Conservation (phyloP, 1,140 invertebrate genomes). For the Anastatus disparis region DNA sequence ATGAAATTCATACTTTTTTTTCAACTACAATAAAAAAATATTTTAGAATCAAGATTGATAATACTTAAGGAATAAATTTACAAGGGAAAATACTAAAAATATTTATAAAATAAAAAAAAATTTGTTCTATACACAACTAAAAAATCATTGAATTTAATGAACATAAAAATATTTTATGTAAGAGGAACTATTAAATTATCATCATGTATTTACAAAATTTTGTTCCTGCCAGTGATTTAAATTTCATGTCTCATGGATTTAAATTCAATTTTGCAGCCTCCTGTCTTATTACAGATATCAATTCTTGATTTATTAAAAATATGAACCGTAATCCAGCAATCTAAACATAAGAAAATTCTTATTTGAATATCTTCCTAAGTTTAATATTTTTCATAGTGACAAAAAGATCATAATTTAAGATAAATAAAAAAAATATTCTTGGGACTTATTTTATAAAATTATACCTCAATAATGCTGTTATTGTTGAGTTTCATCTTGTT, state of each 20-base stretch:
- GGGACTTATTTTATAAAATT: too few relatives aligned
- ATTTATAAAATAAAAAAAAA: background rate
- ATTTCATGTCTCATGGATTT: constrained; percentile 52
- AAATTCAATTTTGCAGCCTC: constrained; percentile 81
- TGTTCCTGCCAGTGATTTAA: background rate
- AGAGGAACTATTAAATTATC: constrained; percentile 6
- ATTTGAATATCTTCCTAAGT: too few relatives aligned
- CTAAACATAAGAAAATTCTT: constrained; percentile 64
- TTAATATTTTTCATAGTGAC: background rate
- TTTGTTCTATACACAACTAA: background rate
- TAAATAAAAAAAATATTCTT: constrained; percentile 1
- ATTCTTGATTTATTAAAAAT: constrained; percentile 92
- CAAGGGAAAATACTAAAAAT: background rate
- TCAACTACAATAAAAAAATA: background rate
- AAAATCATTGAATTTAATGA: background rate
- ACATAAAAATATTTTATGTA: background rate
- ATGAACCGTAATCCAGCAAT: constrained; percentile 91
- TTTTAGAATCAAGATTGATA: background rate
- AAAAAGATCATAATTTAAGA: background rate
- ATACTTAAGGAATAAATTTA: background rate
- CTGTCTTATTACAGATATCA: constrained; percentile 85
- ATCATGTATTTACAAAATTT: constrained; percentile 14
- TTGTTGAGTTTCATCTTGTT: constrained; percentile 90
- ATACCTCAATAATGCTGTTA: constrained; percentile 94
- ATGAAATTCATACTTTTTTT: too few relatives aligned